phyloP scores from a whole-genome alignment of 1,140 invertebrate genomes.

The Luehdorfia chinensis region DNA sequence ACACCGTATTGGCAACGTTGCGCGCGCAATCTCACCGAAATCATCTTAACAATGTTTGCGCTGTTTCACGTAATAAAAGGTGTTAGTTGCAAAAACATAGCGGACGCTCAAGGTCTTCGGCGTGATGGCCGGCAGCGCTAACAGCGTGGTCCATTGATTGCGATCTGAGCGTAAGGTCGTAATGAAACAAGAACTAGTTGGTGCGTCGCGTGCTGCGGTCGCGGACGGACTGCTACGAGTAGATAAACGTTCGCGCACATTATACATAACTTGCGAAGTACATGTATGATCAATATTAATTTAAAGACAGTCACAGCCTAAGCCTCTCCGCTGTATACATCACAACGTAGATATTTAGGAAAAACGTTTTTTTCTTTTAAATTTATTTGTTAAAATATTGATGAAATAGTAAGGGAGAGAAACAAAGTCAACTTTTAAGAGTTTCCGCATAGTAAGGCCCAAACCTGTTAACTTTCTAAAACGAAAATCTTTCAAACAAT shows the following conservation, averaged over 20 bases:
- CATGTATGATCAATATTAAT: conserved; percentile 31
- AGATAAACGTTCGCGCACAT: conserved; percentile 26
- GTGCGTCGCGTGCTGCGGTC: conserved; percentile 51
- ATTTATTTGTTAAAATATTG: no score
- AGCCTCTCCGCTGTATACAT: conserved; percentile 25
- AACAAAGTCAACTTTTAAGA: no score
- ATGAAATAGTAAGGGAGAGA: no score
- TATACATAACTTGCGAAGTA: conserved; percentile 30
- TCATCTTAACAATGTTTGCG: conserved; percentile 1
- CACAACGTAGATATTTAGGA: conserved; percentile 12
- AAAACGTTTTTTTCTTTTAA: no score
- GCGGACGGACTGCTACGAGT: conserved; percentile 56
- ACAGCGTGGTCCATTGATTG: background rate
- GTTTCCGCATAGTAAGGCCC: no score
- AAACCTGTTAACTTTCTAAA: no score
- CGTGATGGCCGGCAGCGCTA: background rate
- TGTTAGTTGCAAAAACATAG: conserved; percentile 6
- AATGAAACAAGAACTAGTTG: conserved; percentile 15
- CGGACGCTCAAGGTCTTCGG: conserved; percentile 8
- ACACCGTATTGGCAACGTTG: background rate
- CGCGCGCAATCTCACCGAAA: conserved; percentile 2
- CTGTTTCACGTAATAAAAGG: conserved; percentile 2
- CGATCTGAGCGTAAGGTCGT: background rate
- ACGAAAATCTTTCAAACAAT: no score
- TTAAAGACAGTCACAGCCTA: conserved; percentile 28